Evolutionary conservation across 30 jellyfish, hydroid and myxozoan species (phyloP).

Genomic region (Hydra vulgaris): DNA sequence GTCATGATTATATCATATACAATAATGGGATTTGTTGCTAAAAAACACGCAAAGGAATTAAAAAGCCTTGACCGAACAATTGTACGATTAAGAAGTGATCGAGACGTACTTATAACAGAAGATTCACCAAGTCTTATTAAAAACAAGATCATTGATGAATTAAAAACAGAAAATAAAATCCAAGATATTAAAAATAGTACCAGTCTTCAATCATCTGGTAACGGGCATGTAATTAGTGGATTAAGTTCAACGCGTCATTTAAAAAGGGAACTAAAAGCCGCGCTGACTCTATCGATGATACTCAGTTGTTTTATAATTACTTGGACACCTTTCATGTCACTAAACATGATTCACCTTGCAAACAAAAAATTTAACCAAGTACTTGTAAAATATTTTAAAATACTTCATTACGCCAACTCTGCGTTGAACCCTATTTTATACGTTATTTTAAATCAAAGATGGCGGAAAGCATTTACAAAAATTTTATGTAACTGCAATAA

Average conservation of each 20-base stretch:
- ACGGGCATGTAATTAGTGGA: neutral
- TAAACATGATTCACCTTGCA: conserved; percentile 20
- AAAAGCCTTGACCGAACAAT: conserved; percentile 13
- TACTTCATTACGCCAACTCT: conserved; percentile 62
- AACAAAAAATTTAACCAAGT: neutral
- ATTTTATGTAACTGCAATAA: neutral
- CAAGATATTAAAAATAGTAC: neutral
- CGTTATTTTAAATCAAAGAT: conserved; percentile 49
- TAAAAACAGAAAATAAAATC: neutral
- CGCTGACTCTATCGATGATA: conserved; percentile 58
- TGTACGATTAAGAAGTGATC: neutral
- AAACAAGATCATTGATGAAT: neutral
- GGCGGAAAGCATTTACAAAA: conserved; percentile 59
- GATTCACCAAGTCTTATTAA: neutral
- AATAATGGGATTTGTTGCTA: conserved; percentile 57
- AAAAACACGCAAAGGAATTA: conserved; percentile 44
- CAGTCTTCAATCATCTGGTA: neutral
- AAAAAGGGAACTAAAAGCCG: conserved; percentile 71
- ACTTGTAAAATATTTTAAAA: conserved; percentile 38
- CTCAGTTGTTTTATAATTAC: conserved; percentile 62
- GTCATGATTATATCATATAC: conserved; percentile 57
- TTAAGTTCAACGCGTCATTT: neutral
- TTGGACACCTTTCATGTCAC: conserved; percentile 85
- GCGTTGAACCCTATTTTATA: conserved; percentile 74
- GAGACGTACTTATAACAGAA: neutral